phyloP scores from a whole-genome alignment of 2,113 vertebrate genomes.

The Pygoscelis antarcticus region DNA sequence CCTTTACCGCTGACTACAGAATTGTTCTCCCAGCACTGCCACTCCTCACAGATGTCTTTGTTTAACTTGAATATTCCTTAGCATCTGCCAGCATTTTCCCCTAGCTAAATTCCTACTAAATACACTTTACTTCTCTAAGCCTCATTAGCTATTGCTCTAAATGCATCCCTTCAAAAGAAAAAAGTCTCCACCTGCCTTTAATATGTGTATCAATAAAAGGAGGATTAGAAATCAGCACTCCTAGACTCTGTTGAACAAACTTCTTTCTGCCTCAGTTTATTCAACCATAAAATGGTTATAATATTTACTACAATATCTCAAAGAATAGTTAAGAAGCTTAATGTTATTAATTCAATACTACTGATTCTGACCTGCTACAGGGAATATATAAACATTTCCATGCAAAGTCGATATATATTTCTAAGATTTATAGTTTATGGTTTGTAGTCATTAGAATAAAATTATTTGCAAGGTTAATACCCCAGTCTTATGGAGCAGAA shows the following conservation, averaged over 20 bases:
- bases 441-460: not conserved
- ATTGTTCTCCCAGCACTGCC: not conserved
- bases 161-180: not conserved
- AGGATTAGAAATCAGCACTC: not conserved
- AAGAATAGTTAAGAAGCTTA: conserved; percentile 18
- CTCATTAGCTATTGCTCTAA: not conserved
- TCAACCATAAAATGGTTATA: not conserved
- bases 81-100: conserved; percentile 1
- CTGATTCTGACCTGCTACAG: not conserved
- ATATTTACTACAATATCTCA: not conserved
- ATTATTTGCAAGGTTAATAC: not conserved
- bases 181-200: not conserved
- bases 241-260: not conserved
- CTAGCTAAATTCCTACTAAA: not conserved
- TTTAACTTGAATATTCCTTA: conserved; percentile 16
- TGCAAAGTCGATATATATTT: not conserved
- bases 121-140: not conserved
- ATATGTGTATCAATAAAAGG: not conserved
- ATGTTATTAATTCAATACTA: not conserved
- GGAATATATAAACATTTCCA: not conserved
- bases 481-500: not conserved
- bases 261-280: not conserved
- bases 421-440: not conserved
- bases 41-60: conserved; percentile 17
- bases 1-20: not conserved